These are phyloP conservation scores for Pectinophora gossypiella DNA, from an alignment of 1,140 invertebrate species.

Conservation along the genomic window DNA sequence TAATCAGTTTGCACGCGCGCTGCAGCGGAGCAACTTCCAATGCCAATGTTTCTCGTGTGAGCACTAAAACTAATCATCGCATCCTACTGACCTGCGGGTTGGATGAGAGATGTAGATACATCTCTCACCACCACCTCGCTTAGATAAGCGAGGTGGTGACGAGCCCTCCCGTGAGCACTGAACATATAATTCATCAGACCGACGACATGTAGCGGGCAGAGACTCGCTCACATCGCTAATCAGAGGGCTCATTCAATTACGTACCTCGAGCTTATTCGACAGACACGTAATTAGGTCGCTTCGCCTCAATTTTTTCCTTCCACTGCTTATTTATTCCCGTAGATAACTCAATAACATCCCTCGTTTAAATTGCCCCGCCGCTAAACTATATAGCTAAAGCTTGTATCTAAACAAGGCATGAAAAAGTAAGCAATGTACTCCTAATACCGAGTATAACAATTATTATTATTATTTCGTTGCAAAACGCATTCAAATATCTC, in stretches of 20 bases:
- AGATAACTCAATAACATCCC: too few relatives aligned
- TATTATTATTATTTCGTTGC: too few relatives aligned
- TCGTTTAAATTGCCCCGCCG: too few relatives aligned
- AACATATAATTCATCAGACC: neutral
- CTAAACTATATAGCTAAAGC: too few relatives aligned
- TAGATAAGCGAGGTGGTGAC: too few relatives aligned
- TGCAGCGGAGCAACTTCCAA: neutral
- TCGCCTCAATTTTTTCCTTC: neutral
- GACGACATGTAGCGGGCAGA: neutral
- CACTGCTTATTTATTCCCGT: neutral
- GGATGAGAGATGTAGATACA: neutral
- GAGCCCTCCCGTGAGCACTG: too few relatives aligned
- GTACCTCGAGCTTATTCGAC: conserved; percentile 14
- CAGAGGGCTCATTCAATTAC: conserved; percentile 20
- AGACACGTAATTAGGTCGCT: conserved; percentile 9
- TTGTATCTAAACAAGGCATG: too few relatives aligned
- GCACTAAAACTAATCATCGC: conserved; percentile 4
- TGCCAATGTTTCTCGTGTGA: neutral
- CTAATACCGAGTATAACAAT: too few relatives aligned
- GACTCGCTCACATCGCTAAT: conserved; percentile 14
- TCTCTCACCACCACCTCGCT: too few relatives aligned
- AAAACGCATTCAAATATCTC: too few relatives aligned
- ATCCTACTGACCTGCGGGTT: neutral
- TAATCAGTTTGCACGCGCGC: conserved; percentile 53
- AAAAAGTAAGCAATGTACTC: too few relatives aligned